Base-by-base conservation (phyloP, 2,797 vertebrate species). In the Meda fulgida region DNA sequence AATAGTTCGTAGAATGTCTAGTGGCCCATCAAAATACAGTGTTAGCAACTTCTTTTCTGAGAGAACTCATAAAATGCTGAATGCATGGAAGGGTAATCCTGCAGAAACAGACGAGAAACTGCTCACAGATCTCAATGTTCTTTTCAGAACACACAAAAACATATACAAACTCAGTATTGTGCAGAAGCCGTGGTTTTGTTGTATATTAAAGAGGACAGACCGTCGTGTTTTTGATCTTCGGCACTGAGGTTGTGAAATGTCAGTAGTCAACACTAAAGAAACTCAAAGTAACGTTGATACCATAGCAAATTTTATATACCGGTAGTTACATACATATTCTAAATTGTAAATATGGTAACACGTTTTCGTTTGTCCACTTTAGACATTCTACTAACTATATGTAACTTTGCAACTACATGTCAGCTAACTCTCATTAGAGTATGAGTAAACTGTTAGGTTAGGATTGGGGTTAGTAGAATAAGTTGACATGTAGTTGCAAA, bases 231-330 rank as follows among this genome's bases (percentile, higher is more conserved):
- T 48, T 79, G 31, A 76, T 76, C 72, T 76, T 48, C 5, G 14
- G 19, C 72, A 36, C 29, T 23, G 31, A 55, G 29, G 48, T n/a
- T 55, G 51, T 38, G 31, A 76, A 55, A 76, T 36, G 53, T 75
- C 46, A 75, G 46, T 19, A 34, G 71, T 75, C 9, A 76, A 55
- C n/a, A n/a, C n/a, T n/a, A n/a, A n/a, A n/a, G n/a, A n/a, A n/a
- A n/a, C 34, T 43, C n/a, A 66, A 31, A 29, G 5, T 63, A 63
- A 63, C n/a, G 2, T 63, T 63, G 4, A 58, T 58, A n/a, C 9
- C 9, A 63, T 13, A 14, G 58, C 4, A 26, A 60, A 60, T 26
- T 60, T n/a, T n/a, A n/a, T n/a, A n/a, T n/a, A n/a, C n/a, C n/a
- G n/a, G 11, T 13, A 63, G 58, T 63, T 13, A 26, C n/a, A 5